Evolutionary conservation across 2,888 invertebrate species (phyloP).

Genomic region (Netelia melanura): DNA sequence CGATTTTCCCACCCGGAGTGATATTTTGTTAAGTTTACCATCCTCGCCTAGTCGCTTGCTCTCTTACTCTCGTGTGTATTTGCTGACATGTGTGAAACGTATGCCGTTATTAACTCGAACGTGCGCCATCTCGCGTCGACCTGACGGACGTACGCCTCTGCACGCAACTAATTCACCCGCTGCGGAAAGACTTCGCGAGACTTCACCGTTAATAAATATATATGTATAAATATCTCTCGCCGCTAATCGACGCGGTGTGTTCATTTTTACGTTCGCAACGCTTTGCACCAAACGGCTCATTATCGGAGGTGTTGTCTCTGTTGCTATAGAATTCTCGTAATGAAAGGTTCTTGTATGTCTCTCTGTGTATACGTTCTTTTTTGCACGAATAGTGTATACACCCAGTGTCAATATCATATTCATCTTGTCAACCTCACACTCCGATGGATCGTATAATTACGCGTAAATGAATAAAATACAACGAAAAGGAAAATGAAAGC

Average conservation of each 20-base stretch:
- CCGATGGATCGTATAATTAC: slow-evolving; percentile 55
- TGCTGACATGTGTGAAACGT: slow-evolving; percentile 80
- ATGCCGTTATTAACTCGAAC: slow-evolving; percentile 79
- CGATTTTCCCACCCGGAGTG: slow-evolving; percentile 80
- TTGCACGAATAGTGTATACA: slow-evolving; percentile 1
- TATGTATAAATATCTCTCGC: slow-evolving; percentile 3
- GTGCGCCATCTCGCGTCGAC: slow-evolving; percentile 53
- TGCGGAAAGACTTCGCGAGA: slow-evolving; percentile 2
- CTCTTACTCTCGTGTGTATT: slow-evolving; percentile 17
- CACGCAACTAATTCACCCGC: slow-evolving; percentile 62
- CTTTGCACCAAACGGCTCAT: slow-evolving; percentile 46
- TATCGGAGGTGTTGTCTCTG: slow-evolving; percentile 24
- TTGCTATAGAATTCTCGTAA: slow-evolving; percentile 45
- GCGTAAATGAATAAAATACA: slow-evolving; percentile 3
- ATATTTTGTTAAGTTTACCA: slow-evolving; percentile 83
- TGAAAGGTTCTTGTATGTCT: slow-evolving; percentile 31
- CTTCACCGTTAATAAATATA: slow-evolving; percentile 1
- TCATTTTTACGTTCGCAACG: slow-evolving; percentile 58
- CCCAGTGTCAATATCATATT: slow-evolving; percentile 31
- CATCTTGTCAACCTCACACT: slow-evolving; percentile 8
- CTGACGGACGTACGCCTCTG: slow-evolving; percentile 53
- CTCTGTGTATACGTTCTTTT: not conserved
- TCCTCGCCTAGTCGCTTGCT: slow-evolving; percentile 64
- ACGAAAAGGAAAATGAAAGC: too few relatives aligned
- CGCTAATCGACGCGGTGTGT: slow-evolving; percentile 34